Evolutionary conservation across 2,113 vertebrate genomes (phyloP).

Genomic region (Sula dactylatra): DNA sequence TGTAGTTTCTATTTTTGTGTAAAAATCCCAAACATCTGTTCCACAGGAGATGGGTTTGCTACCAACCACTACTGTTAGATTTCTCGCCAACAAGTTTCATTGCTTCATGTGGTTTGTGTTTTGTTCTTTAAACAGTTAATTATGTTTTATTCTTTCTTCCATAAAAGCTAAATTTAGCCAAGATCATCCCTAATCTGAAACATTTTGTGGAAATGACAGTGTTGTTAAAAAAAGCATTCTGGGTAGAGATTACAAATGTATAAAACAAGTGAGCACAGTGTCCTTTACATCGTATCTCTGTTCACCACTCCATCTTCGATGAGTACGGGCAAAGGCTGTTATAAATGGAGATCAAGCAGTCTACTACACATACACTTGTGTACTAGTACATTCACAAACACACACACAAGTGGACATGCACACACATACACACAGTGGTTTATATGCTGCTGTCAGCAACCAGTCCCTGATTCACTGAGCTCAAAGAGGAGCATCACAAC

Average conservation of each 20-base stretch:
- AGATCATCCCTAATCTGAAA: slow-evolving; percentile 75
- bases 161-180: slow-evolving; percentile 84
- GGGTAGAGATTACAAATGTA: slow-evolving; percentile 40
- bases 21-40: slow-evolving; percentile 74
- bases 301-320: neutral
- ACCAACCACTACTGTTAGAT: slow-evolving; percentile 81
- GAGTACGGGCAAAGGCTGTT: neutral
- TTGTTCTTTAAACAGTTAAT: slow-evolving; percentile 80
- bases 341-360: slow-evolving; percentile 1
- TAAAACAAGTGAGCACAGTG: neutral
- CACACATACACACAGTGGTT: neutral
- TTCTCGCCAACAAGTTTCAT: slow-evolving; percentile 73
- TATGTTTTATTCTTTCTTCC: slow-evolving; percentile 76
- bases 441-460: neutral
- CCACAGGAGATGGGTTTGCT: slow-evolving; percentile 73
- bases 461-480: neutral
- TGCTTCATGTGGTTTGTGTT: slow-evolving; percentile 83
- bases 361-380: neutral
- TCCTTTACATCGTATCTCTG: neutral
- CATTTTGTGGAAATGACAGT: slow-evolving; percentile 73
- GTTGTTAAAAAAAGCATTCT: slow-evolving; percentile 39
- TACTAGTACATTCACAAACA: neutral
- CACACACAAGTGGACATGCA: rapidly evolving
- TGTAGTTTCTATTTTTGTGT: slow-evolving; percentile 66
- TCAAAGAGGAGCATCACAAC: neutral